phyloP scores from a whole-genome alignment of 2,113 vertebrate genomes.

The Aphelocoma coerulescens region DNA sequence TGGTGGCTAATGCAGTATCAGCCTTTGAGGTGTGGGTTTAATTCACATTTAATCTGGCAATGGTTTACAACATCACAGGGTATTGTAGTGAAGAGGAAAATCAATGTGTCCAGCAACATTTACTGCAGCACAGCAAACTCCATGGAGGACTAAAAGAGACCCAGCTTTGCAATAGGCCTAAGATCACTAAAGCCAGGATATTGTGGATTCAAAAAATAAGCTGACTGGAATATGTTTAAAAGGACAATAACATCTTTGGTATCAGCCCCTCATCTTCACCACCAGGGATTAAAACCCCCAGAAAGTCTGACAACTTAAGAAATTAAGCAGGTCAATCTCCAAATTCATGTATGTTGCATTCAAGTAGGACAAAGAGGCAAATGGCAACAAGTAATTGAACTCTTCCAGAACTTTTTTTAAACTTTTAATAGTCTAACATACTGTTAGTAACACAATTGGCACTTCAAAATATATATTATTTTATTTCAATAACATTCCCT shows the following conservation, averaged over 20 bases:
- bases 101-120: neutral
- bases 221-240: neutral
- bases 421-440: constrained; percentile 29
- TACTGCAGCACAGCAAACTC: neutral
- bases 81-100: neutral
- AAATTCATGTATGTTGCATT: neutral
- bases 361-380: neutral
- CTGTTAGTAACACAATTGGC: constrained; percentile 4
- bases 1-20: neutral
- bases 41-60: constrained; percentile 9
- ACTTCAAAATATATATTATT: constrained; percentile 58
- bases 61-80: neutral
- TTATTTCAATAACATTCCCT: constrained; percentile 7
- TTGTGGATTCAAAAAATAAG: neutral
- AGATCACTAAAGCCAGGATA: neutral
- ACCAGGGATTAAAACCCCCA: neutral
- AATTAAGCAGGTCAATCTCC: neutral
- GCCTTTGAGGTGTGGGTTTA: neutral
- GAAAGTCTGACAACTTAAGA: neutral
- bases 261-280: neutral
- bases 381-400: neutral
- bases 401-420: neutral
- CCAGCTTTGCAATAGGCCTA: neutral
- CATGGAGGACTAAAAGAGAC: neutral
- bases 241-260: neutral